Percentiles rank a stretch among this genome's conserved stretches.
Conservation (phyloP, 2,797 vertebrate genomes). For the Bovichtus variegatus region DNA sequence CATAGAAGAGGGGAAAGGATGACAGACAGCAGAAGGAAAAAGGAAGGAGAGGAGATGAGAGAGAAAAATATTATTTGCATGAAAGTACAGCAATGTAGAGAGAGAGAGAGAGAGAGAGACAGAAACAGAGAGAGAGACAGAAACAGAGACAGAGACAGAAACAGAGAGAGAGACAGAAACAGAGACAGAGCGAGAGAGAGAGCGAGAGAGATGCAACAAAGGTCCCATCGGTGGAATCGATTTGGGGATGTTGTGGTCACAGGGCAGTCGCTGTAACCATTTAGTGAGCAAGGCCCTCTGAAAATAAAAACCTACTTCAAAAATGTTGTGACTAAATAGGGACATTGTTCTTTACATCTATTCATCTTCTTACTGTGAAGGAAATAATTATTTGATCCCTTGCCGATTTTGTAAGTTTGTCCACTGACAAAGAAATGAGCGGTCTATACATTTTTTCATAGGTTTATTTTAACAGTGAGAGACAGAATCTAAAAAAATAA, state of each 20-base stretch:
- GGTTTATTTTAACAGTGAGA: too few species aligned
- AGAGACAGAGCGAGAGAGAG: neutral
- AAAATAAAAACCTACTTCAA: constrained; percentile 1
- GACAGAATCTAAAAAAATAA: too few species aligned
- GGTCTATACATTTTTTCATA: too few species aligned
- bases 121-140: neutral
- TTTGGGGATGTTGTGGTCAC: neutral
- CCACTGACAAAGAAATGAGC: too few species aligned
- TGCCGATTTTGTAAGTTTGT: too few species aligned
- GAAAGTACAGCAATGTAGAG: neutral
- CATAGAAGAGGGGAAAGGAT: constrained; percentile 25
- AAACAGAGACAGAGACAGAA: neutral
- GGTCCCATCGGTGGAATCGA: neutral
- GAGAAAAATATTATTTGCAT: constrained; percentile 22
- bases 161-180: neutral
- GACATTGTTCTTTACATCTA: constrained; percentile 37
- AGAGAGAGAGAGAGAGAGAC: neutral
- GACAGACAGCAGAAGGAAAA: constrained; percentile 28
- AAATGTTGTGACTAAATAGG: constrained; percentile 23
- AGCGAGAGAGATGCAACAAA: neutral
- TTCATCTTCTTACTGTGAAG: too few species aligned
- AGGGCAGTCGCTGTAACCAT: neutral
- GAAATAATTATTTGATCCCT: too few species aligned
- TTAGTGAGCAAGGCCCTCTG: neutral
- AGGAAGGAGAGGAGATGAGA: neutral